A percentile compares a stretch with the other conserved stretches of the same genome.
Conservation (phyloP, 1,140 invertebrate species). For the Pristionchus pacificus region DNA sequence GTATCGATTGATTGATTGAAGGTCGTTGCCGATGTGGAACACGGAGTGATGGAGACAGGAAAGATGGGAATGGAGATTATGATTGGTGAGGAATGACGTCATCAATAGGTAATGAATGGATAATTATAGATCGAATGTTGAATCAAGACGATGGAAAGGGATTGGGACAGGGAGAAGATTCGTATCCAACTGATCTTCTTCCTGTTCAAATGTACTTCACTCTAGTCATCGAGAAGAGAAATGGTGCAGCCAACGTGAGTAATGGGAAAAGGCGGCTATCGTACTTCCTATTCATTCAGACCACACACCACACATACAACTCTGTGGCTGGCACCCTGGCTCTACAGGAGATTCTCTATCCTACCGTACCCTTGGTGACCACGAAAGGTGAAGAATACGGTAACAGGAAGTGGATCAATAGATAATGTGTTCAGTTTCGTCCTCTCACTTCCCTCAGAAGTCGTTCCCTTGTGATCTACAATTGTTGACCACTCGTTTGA, state of each 20-base stretch:
- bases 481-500: constrained; percentile 24
- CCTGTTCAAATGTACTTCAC: constrained; percentile 36
- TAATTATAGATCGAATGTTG: constrained; percentile 78
- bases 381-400: neutral
- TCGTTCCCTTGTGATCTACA: constrained; percentile 36
- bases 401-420: constrained; percentile 8
- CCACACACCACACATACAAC: constrained; percentile 12
- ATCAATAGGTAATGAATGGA: neutral
- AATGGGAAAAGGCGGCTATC: neutral
- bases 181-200: constrained; percentile 28
- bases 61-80: constrained; percentile 33
- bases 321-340: constrained; percentile 15
- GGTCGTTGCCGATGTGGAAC: constrained; percentile 27
- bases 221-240: constrained; percentile 16
- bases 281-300: neutral
- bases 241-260: constrained; percentile 4
- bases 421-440: neutral
- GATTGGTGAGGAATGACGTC: constrained; percentile 17
- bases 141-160: constrained; percentile 89
- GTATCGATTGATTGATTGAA: neutral
- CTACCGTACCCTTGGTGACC: constrained; percentile 14
- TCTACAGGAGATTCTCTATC: constrained; percentile 29
- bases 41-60: constrained; percentile 24
- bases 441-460: neutral
- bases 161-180: constrained; percentile 70